A percentile compares a stretch with the other conserved stretches of the same genome.
Evolutionary conservation across 2,113 vertebrate species (phyloP).

Genomic region (Vombatus ursinus): DNA sequence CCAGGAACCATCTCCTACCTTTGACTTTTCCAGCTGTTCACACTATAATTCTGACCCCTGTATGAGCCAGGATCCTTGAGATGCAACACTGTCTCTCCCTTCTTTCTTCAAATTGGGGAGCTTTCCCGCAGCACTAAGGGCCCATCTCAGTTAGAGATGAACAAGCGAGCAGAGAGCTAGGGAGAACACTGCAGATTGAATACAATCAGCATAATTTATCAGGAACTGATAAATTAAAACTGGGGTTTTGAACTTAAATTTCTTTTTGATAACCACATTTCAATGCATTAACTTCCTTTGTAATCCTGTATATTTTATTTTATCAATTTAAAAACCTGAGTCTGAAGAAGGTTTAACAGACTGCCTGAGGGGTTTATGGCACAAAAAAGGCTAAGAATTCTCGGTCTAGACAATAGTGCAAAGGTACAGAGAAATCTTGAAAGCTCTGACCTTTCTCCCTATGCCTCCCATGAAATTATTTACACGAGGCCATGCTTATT

Average conservation of each 20-base stretch:
- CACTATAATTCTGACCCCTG: not conserved
- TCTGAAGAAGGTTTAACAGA: not conserved
- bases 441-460: not conserved
- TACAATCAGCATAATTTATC: not conserved
- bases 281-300: not conserved
- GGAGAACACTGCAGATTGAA: not conserved
- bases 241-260: not conserved
- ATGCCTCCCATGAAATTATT: not conserved
- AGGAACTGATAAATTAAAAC: not conserved
- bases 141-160: too few relatives aligned
- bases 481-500: not conserved
- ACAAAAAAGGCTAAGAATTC: not conserved
- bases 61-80: not conserved
- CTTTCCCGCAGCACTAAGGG: not conserved
- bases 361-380: not conserved
- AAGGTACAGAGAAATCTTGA: not conserved
- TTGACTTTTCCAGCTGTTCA: not conserved
- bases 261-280: not conserved
- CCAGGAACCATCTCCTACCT: not conserved
- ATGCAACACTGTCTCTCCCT: not conserved
- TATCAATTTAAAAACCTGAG: not conserved
- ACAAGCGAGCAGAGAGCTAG: not conserved
- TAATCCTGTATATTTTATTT: not conserved
- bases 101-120: not conserved
- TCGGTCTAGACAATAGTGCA: not conserved